Evolutionary conservation across 1,140 invertebrate species (phyloP).

Genomic region (Bombus polaris): DNA sequence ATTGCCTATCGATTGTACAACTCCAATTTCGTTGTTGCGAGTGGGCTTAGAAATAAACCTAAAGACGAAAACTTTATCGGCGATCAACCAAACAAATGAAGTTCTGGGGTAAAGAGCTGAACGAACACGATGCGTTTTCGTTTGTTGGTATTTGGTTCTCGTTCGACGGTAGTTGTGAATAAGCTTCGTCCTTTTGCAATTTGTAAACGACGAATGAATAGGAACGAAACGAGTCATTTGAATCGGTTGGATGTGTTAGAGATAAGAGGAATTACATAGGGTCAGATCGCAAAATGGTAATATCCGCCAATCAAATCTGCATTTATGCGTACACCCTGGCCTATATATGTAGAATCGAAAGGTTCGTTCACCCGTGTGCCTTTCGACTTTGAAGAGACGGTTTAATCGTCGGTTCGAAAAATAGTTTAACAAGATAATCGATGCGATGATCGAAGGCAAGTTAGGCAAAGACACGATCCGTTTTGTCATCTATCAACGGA

Average conservation of each 20-base stretch:
- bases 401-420: too few species aligned
- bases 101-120: too few species aligned
- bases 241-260: slow-evolving; percentile 35
- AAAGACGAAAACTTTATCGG: not conserved
- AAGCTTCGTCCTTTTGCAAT: not conserved
- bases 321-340: slow-evolving; percentile 55
- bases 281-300: slow-evolving; percentile 70
- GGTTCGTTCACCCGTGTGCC: slow-evolving; percentile 36
- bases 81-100: not conserved
- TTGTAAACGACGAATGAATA: slow-evolving; percentile 34
- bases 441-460: not conserved
- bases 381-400: too few species aligned
- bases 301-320: slow-evolving; percentile 72
- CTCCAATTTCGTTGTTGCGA: not conserved
- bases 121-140: too few species aligned
- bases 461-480: not conserved
- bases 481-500: not conserved
- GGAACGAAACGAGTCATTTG: slow-evolving; percentile 34
- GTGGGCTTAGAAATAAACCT: not conserved
- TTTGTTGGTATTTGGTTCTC: not conserved
- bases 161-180: not conserved
- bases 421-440: not conserved
- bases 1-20: not conserved
- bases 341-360: slow-evolving; percentile 57
- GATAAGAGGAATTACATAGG: slow-evolving; percentile 55